Conservation (phyloP, 1,140 invertebrate genomes). For the Sogatella furcifera region DNA sequence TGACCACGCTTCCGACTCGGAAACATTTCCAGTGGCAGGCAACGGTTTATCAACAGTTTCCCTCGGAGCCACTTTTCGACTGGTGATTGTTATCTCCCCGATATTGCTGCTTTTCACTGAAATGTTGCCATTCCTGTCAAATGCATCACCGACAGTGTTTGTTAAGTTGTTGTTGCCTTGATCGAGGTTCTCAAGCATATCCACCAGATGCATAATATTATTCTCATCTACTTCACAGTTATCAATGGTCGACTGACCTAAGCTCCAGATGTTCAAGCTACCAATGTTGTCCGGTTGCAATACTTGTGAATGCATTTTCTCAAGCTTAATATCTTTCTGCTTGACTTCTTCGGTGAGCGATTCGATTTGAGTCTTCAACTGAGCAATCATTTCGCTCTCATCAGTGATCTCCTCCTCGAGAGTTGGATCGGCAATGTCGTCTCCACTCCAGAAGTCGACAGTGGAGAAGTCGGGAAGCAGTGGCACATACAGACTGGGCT, state of each 20-base stretch:
- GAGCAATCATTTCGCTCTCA: slow-evolving; percentile 4
- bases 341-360: slow-evolving; percentile 35
- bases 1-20: slow-evolving; percentile 73
- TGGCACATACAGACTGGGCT: slow-evolving; percentile 15
- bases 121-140: background rate
- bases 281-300: background rate
- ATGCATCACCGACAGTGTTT: background rate
- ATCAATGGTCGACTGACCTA: background rate
- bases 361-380: slow-evolving; percentile 35
- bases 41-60: background rate
- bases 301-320: background rate
- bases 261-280: background rate
- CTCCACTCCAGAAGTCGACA: slow-evolving; percentile 24
- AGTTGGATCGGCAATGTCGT: slow-evolving; percentile 1
- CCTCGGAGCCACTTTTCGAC: background rate
- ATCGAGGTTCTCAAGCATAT: background rate
- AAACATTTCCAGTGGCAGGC: slow-evolving; percentile 24
- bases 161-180: background rate
- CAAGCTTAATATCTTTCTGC: slow-evolving; percentile 3
- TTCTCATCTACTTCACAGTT: background rate
- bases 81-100: slow-evolving; percentile 7
- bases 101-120: slow-evolving; percentile 7
- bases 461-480: slow-evolving; percentile 26
- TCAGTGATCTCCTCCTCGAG: slow-evolving; percentile 5
- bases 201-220: slow-evolving; percentile 6